Percentiles rank a stretch among this genome's conserved stretches.
phyloP scores from a whole-genome alignment of 2,113 vertebrate genomes.

The Turdus rufiventris region DNA sequence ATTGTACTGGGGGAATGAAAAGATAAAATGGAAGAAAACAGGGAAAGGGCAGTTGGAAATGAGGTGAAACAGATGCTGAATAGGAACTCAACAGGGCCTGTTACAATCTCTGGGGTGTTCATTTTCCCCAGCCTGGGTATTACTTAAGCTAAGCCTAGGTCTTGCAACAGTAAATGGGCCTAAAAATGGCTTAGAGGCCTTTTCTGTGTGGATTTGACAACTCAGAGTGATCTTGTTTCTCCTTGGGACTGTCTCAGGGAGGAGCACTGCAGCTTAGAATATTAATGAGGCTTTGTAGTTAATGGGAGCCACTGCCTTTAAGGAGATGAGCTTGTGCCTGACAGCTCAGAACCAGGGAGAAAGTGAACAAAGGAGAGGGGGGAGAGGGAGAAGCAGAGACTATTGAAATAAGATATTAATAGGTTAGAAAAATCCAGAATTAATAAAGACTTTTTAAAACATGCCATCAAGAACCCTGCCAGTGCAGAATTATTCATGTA shows the following conservation, averaged over 20 bases:
- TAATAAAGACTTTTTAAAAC: conserved; percentile 44
- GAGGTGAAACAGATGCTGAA: background rate
- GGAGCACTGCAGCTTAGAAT: conserved; percentile 35
- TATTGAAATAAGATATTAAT: conserved; percentile 60
- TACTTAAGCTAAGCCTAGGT: background rate
- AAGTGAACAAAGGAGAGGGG: conserved; percentile 31
- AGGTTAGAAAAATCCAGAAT: conserved; percentile 43
- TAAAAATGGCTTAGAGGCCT: background rate
- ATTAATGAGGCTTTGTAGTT: background rate
- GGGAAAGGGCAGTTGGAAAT: background rate
- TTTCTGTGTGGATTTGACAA: background rate
- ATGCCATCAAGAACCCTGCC: conserved; percentile 29
- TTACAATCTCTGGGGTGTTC: background rate
- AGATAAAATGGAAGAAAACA: background rate
- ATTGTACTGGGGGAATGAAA: background rate
- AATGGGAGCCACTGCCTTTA: conserved; percentile 21
- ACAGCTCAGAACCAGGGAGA: conserved; percentile 26
- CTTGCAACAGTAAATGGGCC: background rate
- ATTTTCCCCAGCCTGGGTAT: background rate
- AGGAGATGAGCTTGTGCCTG: conserved; percentile 37
- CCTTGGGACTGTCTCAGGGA: background rate
- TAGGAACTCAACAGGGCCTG: background rate
- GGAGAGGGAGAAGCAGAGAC: background rate
- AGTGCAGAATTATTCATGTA: conserved; percentile 33
- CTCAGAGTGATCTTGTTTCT: background rate